Conservation (phyloP, 2,113 vertebrate genomes). For the Scomber colias region DNA sequence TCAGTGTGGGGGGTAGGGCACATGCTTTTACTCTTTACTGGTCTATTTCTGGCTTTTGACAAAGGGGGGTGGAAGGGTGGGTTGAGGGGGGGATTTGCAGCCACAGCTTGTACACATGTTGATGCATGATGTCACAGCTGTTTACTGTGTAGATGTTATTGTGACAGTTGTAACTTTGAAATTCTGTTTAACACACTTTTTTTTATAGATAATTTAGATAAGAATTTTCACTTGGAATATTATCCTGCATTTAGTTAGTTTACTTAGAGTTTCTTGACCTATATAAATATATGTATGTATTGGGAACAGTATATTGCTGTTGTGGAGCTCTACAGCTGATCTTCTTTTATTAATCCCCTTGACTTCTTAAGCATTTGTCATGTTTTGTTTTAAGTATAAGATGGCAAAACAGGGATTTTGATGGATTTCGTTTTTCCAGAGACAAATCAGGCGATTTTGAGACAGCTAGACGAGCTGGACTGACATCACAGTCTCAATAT, state of each 20-base stretch:
- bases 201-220: conserved; percentile 6
- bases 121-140: conserved; percentile 45
- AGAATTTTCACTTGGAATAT: conserved; percentile 1
- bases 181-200: background rate
- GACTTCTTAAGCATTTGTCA: conserved; percentile 28
- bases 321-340: conserved; percentile 35
- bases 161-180: conserved; percentile 9
- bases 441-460: background rate
- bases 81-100: background rate
- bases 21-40: conserved; percentile 40
- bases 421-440: background rate
- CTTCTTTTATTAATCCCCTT: conserved; percentile 39
- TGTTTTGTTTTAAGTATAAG: conserved; percentile 32
- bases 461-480: conserved; percentile 13
- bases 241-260: background rate
- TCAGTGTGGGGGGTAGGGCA: conserved; percentile 44
- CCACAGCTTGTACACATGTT: conserved; percentile 36
- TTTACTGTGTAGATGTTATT: conserved; percentile 30
- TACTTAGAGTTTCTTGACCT: background rate
- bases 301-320: conserved; percentile 4
- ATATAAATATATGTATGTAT: background rate
- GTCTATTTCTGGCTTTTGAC: conserved; percentile 36
- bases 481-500: background rate
- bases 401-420: conserved; percentile 7
- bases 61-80: background rate